Conservation (phyloP, 2,888 invertebrate species). For the Diarsia rubi region DNA sequence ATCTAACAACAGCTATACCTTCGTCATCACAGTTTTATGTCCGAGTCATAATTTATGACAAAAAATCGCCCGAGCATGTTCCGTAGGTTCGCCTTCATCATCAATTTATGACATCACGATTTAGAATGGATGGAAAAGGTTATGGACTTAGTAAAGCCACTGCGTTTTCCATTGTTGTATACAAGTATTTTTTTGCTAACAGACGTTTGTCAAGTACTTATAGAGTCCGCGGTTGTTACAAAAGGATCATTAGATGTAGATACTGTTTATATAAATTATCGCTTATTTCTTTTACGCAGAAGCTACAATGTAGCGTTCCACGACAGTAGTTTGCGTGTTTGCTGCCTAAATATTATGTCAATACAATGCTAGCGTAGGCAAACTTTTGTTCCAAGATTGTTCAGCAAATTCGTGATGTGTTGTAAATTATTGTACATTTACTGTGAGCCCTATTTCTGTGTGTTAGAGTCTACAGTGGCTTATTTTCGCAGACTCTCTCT, state of each 20-base stretch:
- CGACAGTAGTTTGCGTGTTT: slow-evolving; percentile 27
- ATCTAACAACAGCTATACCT: slow-evolving; percentile 3
- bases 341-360: slow-evolving; percentile 36
- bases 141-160: not conserved
- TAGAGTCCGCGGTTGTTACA: not conserved
- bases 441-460: slow-evolving; percentile 6
- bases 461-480: slow-evolving; percentile 33
- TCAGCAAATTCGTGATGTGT: slow-evolving; percentile 23
- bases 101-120: slow-evolving; percentile 40
- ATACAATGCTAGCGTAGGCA: slow-evolving; percentile 20
- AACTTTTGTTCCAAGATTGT: slow-evolving; percentile 23
- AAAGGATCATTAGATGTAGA: not conserved
- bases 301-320: slow-evolving; percentile 5
- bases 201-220: not conserved
- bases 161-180: slow-evolving; percentile 31
- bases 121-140: slow-evolving; percentile 25
- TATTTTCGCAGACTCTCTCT: not conserved
- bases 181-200: slow-evolving; percentile 22
- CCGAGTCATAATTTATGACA: slow-evolving; percentile 35
- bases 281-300: slow-evolving; percentile 1
- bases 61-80: slow-evolving; percentile 12
- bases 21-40: slow-evolving; percentile 5
- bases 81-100: slow-evolving; percentile 3
- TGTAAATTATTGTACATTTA: not conserved
- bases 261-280: not conserved